Percentiles rank a stretch among this genome's conserved stretches.
Conservation (phyloP, 2,888 invertebrate species). For the Drosophila macrothrix region DNA sequence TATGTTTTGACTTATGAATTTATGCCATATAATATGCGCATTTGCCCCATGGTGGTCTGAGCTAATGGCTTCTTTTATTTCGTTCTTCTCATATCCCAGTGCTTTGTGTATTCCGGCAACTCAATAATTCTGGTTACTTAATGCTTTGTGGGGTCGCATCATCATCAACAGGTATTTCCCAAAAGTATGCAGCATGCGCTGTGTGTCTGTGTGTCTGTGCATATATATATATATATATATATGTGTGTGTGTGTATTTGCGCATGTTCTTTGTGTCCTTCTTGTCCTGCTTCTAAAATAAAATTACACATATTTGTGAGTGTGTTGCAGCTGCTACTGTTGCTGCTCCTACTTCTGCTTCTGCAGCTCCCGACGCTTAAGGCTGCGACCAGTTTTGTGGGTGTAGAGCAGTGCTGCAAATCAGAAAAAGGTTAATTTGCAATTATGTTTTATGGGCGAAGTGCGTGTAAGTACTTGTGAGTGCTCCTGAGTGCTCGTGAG, state of each 20-base stretch:
- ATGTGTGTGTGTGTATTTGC: not conserved
- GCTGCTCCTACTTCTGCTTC: constrained; percentile 1
- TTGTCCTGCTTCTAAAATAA: constrained; percentile 39
- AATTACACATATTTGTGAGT: constrained; percentile 39
- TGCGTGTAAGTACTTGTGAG: constrained; percentile 58
- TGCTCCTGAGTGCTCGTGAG: constrained; percentile 43
- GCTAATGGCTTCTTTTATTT: constrained; percentile 22
- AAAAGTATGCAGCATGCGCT: constrained; percentile 24
- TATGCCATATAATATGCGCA: constrained; percentile 17
- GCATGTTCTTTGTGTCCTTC: constrained; percentile 15
- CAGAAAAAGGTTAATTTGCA: constrained; percentile 62
- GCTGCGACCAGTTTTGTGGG: constrained; percentile 12
- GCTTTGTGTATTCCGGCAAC: constrained; percentile 41
- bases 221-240: not conserved
- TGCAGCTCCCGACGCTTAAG: constrained; percentile 8
- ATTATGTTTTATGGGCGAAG: constrained; percentile 54
- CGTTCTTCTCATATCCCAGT: not conserved
- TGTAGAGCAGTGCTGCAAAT: constrained; percentile 40
- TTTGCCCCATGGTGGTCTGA: constrained; percentile 24
- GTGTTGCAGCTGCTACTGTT: constrained; percentile 11
- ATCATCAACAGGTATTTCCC: constrained; percentile 40
- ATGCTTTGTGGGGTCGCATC: constrained; percentile 51
- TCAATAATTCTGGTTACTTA: constrained; percentile 71
- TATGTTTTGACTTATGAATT: constrained; percentile 3
- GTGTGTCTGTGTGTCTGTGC: not conserved